Evolutionary conservation across 2,113 vertebrate genomes (phyloP), one percentile per base, ranked within the genome.

Genomic region (Triplophysa tibetana): DNA sequence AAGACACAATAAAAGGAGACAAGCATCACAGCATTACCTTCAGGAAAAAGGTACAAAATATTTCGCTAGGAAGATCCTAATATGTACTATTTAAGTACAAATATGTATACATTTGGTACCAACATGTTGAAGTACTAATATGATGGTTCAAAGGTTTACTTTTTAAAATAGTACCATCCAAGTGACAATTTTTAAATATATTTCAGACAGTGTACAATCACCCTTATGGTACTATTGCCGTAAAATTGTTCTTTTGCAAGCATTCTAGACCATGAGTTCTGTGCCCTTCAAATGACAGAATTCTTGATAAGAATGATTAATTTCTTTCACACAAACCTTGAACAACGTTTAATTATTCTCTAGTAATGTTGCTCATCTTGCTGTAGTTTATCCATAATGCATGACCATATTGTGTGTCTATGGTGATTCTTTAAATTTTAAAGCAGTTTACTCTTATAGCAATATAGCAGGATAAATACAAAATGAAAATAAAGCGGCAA

Each of bases 221-320:
- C 9, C n/a, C n/a, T 58, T 4, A 33, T 33, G 26, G 10, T 29
- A 38, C 17, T 70, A 26, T 11, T 8, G 33, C 24, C 10, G 50
- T 16, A 19, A 19, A 45, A 5, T 24, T 62, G 17, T 75, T 45
- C 4, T 23, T 61, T 60, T 73, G n/a, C 8, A 9, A 74, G 11
- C 33, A 3, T 24, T 9, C 14, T 1, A 79, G 77, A 48, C 58
- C 23, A 0, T 61, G 41, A 63, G 21, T 19, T 75, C 58, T 19
- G 41, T 48, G 58, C 19, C 72, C 72, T 75, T 43, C 23, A 75
- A 63, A 63, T 73, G 54, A 61, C 70, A 73, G 70, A 73, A 61
- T 48, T 75, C 48, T 26, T 62, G 72, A 61, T 63, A 63, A 75
- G 72, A 63, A 63, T 0, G 58, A 63, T 29, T 29, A 16, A 75